phyloP scores from a whole-genome alignment of 2,797 vertebrate species.

The Malurus splendens region DNA sequence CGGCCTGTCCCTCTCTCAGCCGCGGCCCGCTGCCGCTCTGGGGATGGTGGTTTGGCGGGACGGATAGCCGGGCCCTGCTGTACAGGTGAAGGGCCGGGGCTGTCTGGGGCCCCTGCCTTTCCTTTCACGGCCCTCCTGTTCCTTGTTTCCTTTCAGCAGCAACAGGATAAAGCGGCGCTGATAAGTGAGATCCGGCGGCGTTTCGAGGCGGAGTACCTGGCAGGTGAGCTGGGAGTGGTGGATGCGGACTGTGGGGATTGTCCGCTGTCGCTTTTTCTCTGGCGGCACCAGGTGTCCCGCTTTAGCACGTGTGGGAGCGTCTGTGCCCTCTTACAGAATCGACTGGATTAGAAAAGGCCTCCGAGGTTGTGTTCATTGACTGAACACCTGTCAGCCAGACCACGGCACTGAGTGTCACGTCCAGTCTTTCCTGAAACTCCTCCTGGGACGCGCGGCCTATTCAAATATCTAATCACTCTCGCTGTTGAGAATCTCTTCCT shows the following conservation, averaged over 20 bases:
- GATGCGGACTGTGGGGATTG: neutral
- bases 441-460: neutral
- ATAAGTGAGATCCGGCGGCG: constrained; percentile 81
- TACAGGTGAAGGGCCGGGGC: neutral
- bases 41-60: fast-evolving
- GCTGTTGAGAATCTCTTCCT: neutral
- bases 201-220: constrained; percentile 83
- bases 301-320: fast-evolving
- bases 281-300: fast-evolving
- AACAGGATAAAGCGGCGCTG: constrained; percentile 81
- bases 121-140: neutral
- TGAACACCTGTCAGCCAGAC: neutral
- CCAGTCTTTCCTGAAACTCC: neutral
- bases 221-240: constrained; percentile 71
- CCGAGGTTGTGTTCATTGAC: neutral
- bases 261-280: no score
- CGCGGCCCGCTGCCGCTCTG: fast-evolving
- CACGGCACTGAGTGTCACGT: neutral
- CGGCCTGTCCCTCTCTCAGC: fast-evolving
- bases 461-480: fast-evolving
- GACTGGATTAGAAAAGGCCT: neutral
- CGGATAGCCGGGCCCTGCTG: neutral
- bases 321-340: neutral
- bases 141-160: neutral
- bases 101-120: neutral